Percentiles rank a stretch among this genome's conserved stretches.
phyloP scores from a whole-genome alignment of 2,888 invertebrate genomes.

The Ichneumoninae sp. region DNA sequence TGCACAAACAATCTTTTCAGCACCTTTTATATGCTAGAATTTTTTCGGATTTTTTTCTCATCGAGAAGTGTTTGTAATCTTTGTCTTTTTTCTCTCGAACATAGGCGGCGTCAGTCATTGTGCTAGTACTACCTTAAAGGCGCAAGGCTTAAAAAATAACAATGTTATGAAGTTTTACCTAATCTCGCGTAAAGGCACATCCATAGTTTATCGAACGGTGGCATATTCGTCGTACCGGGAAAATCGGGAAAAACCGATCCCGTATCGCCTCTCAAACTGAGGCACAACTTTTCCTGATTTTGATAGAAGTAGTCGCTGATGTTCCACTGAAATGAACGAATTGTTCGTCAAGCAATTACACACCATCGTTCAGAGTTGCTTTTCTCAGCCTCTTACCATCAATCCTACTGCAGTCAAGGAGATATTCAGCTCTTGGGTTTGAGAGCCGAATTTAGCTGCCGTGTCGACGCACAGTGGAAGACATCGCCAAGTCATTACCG shows the following conservation, averaged over 20 bases:
- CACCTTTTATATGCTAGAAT: no score
- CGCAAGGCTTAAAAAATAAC: not conserved
- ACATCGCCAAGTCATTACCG: conserved; percentile 96
- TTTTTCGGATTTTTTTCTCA: no score
- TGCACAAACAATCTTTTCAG: no score
- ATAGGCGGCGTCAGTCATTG: no score
- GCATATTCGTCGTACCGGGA: conserved; percentile 93
- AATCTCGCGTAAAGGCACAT: conserved; percentile 96
- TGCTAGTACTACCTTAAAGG: no score
- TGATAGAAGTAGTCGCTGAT: conserved; percentile 99
- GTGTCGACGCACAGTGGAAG: conserved; percentile 95
- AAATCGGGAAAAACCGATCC: conserved; percentile 92
- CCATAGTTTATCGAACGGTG: conserved; percentile 97
- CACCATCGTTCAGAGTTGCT: not conserved
- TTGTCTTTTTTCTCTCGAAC: no score
- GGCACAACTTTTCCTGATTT: conserved; percentile 93
- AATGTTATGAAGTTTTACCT: conserved; percentile 84
- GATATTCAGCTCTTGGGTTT: conserved; percentile 98
- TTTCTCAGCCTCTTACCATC: conserved; percentile 88
- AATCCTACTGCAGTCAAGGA: conserved; percentile 98
- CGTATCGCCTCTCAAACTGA: conserved; percentile 89
- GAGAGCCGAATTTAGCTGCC: conserved; percentile 97
- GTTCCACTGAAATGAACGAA: conserved; percentile 92
- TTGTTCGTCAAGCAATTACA: not conserved
- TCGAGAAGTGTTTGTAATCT: no score